These are phyloP conservation scores for Diplodus puntazzo DNA, from an alignment of 2,797 vertebrate genomes.

Conservation along the genomic window DNA sequence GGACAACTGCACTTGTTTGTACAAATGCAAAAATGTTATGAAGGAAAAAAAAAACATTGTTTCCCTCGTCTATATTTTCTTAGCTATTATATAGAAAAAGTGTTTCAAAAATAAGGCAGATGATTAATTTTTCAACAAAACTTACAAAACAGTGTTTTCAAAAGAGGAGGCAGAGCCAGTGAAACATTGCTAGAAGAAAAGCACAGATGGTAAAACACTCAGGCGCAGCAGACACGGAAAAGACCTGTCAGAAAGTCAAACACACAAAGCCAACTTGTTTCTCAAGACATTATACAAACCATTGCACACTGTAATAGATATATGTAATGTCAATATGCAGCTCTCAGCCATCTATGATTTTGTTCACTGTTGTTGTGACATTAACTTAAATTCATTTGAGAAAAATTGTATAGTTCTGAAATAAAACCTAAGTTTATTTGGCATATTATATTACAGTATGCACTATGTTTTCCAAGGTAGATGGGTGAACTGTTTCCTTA, in stretches of 20 bases:
- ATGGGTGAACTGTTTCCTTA: too few species aligned
- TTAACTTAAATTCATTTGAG: conserved; percentile 4
- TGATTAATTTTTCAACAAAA: not conserved
- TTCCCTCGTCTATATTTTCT: not conserved
- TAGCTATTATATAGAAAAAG: not conserved
- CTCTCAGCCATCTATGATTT: not conserved
- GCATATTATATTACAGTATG: conserved; percentile 10
- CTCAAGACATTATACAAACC: conserved; percentile 15
- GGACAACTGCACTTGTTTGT: not conserved
- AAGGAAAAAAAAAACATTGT: not conserved
- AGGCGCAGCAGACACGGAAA: conserved; percentile 35
- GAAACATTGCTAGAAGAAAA: conserved; percentile 9
- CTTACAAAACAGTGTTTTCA: conserved; percentile 14
- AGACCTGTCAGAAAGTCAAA: conserved; percentile 37
- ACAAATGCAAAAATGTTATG: too few species aligned
- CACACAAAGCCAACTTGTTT: conserved; percentile 29
- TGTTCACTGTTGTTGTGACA: too few species aligned
- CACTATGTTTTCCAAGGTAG: too few species aligned
- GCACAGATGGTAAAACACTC: conserved; percentile 57
- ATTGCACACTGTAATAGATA: not conserved
- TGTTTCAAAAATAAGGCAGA: not conserved
- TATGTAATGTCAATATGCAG: not conserved
- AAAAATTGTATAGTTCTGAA: not conserved
- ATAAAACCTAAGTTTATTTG: not conserved
- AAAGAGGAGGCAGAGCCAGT: conserved; percentile 22